Conservation (phyloP, 1,140 invertebrate genomes). For the Danaus melanippus region DNA sequence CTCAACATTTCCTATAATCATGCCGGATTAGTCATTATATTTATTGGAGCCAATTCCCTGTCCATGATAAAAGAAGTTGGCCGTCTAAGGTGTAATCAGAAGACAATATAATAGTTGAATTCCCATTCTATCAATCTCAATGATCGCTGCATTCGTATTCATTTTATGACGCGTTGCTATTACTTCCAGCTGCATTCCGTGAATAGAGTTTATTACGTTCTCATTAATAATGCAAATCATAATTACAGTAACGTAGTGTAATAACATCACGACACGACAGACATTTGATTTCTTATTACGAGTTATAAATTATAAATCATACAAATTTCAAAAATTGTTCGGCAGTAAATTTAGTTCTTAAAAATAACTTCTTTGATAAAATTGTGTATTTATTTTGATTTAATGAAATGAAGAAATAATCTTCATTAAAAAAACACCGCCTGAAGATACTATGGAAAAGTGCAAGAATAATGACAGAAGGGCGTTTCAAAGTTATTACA, state of each 20-base stretch:
- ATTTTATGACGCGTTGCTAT: slow-evolving; percentile 15
- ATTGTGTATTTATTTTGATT: too few species aligned
- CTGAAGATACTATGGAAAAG: slow-evolving; percentile 41
- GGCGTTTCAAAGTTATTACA: slow-evolving; percentile 56
- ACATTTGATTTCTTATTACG: background rate
- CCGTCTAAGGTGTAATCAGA: slow-evolving; percentile 12
- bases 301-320: too few species aligned
- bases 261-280: slow-evolving; percentile 14
- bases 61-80: slow-evolving; percentile 17
- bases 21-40: slow-evolving; percentile 19
- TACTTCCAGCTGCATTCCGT: slow-evolving; percentile 1
- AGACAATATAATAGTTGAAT: slow-evolving; percentile 10
- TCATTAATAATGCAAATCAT: slow-evolving; percentile 13
- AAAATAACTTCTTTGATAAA: too few species aligned
- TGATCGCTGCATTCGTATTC: slow-evolving; percentile 11
- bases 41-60: slow-evolving; percentile 14
- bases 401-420: too few species aligned
- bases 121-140: slow-evolving; percentile 8
- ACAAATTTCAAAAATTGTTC: too few species aligned
- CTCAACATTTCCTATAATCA: slow-evolving; percentile 12
- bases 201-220: slow-evolving; percentile 8
- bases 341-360: too few species aligned
- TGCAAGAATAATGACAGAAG: slow-evolving; percentile 59
- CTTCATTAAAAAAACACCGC: slow-evolving; percentile 5
- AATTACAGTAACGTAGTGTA: slow-evolving; percentile 15